These are phyloP conservation scores for Oxyura jamaicensis DNA, from an alignment of 2,113 vertebrate genomes.

Conservation along the genomic window DNA sequence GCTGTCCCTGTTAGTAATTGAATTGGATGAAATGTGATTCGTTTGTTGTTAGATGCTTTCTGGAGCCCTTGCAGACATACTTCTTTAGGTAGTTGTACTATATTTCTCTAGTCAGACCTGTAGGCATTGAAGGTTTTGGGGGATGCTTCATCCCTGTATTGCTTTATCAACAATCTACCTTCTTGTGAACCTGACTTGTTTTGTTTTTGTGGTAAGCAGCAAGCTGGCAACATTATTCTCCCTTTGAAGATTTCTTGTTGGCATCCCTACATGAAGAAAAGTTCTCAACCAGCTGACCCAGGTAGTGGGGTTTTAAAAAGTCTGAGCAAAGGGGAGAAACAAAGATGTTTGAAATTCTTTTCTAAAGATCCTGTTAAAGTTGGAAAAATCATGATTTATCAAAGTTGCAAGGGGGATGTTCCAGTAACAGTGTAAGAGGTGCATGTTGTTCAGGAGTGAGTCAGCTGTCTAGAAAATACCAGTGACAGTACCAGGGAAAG, in stretches of 20 bases:
- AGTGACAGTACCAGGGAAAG: neutral
- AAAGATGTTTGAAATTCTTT: neutral
- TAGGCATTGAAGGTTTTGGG: neutral
- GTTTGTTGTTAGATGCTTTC: neutral
- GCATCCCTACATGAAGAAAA: neutral
- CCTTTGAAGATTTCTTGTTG: neutral
- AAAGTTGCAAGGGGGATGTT: neutral
- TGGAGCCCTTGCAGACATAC: neutral
- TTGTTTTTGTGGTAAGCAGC: neutral
- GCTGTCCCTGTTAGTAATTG: neutral
- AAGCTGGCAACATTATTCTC: neutral
- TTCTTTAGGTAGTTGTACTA: neutral
- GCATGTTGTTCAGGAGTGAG: neutral
- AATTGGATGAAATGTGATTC: neutral
- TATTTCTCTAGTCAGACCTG: neutral
- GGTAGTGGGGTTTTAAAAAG: rapidly evolving
- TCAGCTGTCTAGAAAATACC: neutral
- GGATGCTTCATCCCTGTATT: neutral
- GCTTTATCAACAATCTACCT: neutral
- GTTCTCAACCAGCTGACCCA: neutral
- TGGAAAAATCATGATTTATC: neutral
- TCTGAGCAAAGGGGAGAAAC: neutral
- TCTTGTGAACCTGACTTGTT: neutral
- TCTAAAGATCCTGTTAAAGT: neutral
- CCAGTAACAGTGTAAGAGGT: neutral